Evolutionary conservation across 1,140 invertebrate genomes (phyloP).

Genomic region (Formica exsecta): DNA sequence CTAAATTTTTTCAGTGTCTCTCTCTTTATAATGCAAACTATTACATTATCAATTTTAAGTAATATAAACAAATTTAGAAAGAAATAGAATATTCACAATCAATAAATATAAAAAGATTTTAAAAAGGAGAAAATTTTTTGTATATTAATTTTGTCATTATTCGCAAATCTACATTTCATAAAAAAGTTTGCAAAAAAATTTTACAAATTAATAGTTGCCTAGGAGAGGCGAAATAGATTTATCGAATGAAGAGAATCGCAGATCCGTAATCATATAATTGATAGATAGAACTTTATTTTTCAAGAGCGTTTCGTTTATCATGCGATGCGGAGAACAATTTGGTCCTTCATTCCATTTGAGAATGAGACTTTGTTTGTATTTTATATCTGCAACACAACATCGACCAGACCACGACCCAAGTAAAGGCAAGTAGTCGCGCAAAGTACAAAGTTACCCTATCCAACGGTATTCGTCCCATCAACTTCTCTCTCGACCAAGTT

Average conservation of each 20-base stretch:
- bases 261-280: not conserved
- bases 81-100: not conserved
- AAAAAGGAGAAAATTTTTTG: not conserved
- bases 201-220: not conserved
- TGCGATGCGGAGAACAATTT: slow-evolving; percentile 12
- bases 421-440: slow-evolving; percentile 46
- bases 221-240: not conserved
- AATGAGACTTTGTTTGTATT: slow-evolving; percentile 1
- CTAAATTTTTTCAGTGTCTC: slow-evolving; percentile 6
- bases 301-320: not conserved
- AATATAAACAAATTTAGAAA: slow-evolving; percentile 5
- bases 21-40: not conserved
- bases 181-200: not conserved
- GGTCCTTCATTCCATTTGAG: too few species aligned
- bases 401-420: not conserved
- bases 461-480: slow-evolving; percentile 57
- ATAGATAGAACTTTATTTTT: not conserved
- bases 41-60: slow-evolving; percentile 42
- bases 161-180: not conserved
- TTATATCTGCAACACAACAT: slow-evolving; percentile 35
- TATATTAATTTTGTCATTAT: not conserved
- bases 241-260: not conserved
- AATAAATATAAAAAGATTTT: not conserved
- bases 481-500: slow-evolving; percentile 51
- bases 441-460: slow-evolving; percentile 49